Percentiles rank a stretch among this genome's conserved stretches.
These are phyloP conservation scores for Corythoichthys haematopterus DNA, from an alignment of 2,113 vertebrate species.

Conservation along the genomic window DNA sequence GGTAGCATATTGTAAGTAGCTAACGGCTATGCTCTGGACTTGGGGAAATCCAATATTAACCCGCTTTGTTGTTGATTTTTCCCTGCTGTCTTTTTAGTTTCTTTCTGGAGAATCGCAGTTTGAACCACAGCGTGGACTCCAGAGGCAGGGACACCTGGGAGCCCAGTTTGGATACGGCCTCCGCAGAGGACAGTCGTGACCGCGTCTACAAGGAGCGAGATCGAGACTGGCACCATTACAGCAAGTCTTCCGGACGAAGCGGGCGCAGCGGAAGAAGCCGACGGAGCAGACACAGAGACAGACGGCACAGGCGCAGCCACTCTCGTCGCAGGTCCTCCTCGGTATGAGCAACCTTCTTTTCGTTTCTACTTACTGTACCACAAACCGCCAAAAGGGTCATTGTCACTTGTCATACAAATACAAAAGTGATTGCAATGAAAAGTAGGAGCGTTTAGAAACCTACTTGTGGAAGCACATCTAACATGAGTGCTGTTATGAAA, in stretches of 20 bases:
- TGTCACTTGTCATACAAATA: slow-evolving; percentile 43
- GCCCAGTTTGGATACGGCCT: slow-evolving; percentile 75
- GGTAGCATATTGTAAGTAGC: too few species aligned
- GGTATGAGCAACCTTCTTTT: slow-evolving; percentile 76
- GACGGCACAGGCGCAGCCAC: slow-evolving; percentile 74
- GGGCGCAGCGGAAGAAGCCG: slow-evolving; percentile 82
- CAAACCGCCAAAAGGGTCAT: slow-evolving; percentile 41
- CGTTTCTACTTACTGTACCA: slow-evolving; percentile 30
- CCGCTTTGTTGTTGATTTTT: slow-evolving; percentile 7
- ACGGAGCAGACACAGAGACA: slow-evolving; percentile 70
- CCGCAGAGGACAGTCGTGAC: slow-evolving; percentile 56
- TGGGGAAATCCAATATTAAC: neutral
- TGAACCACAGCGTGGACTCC: slow-evolving; percentile 72
- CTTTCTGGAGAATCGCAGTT: slow-evolving; percentile 62
- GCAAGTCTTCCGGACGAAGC: slow-evolving; percentile 83
- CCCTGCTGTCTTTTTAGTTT: slow-evolving; percentile 46
- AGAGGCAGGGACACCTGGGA: slow-evolving; percentile 63
- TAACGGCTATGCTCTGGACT: neutral
- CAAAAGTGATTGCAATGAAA: slow-evolving; percentile 37
- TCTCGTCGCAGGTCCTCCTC: slow-evolving; percentile 78
- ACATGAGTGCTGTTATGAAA: slow-evolving; percentile 41
- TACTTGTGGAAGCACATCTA: slow-evolving; percentile 30
- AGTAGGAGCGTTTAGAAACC: slow-evolving; percentile 24
- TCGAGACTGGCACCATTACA: slow-evolving; percentile 86
- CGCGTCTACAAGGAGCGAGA: slow-evolving; percentile 61